Evolutionary conservation across 2,113 vertebrate genomes (phyloP).

Genomic region (Thymallus thymallus): DNA sequence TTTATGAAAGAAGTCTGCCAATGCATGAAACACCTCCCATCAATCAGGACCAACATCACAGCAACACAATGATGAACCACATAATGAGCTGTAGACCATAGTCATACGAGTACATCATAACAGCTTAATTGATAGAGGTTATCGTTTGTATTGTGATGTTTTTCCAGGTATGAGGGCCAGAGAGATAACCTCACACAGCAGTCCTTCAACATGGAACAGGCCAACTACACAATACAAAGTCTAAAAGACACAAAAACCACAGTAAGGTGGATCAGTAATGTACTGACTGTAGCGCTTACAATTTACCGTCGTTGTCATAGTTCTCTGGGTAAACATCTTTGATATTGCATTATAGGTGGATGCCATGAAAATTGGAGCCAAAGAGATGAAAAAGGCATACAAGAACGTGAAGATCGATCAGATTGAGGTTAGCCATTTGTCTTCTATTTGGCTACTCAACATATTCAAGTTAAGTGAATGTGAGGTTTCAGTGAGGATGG

Average conservation of each 20-base stretch:
- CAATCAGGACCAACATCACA: background rate
- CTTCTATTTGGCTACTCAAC: background rate
- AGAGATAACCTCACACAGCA: constrained; percentile 93
- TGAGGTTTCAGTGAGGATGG: background rate
- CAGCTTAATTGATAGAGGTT: background rate
- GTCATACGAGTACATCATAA: background rate
- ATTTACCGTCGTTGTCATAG: background rate
- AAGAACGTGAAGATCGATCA: constrained; percentile 95
- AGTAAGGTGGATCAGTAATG: constrained; percentile 67
- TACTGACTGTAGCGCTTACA: background rate
- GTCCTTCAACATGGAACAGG: constrained; percentile 99
- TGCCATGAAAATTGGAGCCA: constrained; percentile 94
- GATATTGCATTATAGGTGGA: constrained; percentile 79
- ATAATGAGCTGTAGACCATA: background rate
- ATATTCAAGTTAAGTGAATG: background rate
- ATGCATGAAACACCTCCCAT: background rate
- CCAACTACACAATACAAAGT: constrained; percentile 97
- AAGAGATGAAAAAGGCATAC: constrained; percentile 99
- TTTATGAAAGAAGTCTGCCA: background rate
- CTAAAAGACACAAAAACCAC: constrained; percentile 98
- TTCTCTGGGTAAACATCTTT: background rate
- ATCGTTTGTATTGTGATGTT: constrained; percentile 10
- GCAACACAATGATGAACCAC: background rate
- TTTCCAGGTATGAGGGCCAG: constrained; percentile 92
- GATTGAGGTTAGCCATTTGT: constrained; percentile 82